Evolutionary conservation across 2,888 invertebrate genomes (phyloP).

Genomic region (Thecocarcelia acutangulata): DNA sequence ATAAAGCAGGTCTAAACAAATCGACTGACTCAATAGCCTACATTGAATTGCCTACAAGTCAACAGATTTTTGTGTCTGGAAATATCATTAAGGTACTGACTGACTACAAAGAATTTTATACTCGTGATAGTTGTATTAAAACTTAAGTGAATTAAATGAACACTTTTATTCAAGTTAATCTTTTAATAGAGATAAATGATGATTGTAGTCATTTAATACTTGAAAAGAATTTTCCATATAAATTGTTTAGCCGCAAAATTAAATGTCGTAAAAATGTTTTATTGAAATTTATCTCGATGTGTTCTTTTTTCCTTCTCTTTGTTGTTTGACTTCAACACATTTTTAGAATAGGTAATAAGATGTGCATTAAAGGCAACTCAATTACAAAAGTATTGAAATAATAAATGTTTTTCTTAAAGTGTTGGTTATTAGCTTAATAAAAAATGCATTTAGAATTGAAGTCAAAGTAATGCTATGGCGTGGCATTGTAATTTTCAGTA

Average conservation of each 20-base stretch:
- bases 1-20: too few species aligned
- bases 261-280: conserved; percentile 3
- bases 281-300: conserved; percentile 1
- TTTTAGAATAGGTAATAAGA: not conserved
- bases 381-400: conserved; percentile 3
- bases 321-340: not conserved
- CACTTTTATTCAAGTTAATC: conserved; percentile 50
- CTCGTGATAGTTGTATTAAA: not conserved
- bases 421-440: too few species aligned
- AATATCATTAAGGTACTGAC: too few species aligned
- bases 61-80: too few species aligned
- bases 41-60: too few species aligned
- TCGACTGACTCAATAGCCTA: too few species aligned
- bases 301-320: not conserved
- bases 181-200: conserved; percentile 40
- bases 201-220: conserved; percentile 42
- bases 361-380: not conserved
- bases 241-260: conserved; percentile 29
- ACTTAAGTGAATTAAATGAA: conserved; percentile 51
- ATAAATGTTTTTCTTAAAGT: too few species aligned
- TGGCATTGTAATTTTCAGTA: too few species aligned
- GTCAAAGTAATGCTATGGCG: too few species aligned
- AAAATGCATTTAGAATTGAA: too few species aligned
- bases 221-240: conserved; percentile 12
- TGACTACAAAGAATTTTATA: too few species aligned